Evolutionary conservation across 2,113 vertebrate genomes (phyloP).

Genomic region (Pholis gunnellus): DNA sequence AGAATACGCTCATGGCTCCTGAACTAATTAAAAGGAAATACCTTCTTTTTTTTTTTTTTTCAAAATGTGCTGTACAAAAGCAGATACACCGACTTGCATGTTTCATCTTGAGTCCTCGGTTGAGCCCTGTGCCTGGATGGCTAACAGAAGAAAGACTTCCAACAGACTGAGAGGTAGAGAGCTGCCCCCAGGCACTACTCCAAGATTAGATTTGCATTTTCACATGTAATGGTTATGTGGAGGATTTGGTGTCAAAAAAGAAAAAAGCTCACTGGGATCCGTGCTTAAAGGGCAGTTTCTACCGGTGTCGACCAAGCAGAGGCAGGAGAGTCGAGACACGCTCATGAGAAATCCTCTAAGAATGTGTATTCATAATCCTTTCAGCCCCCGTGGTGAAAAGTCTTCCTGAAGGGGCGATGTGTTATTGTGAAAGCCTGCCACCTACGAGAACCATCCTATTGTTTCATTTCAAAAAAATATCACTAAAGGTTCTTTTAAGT

Average conservation of each 20-base stretch:
- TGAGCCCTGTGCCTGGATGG: slow-evolving; percentile 69
- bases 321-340: slow-evolving; percentile 63
- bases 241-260: slow-evolving; percentile 70
- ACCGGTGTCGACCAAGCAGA: slow-evolving; percentile 57
- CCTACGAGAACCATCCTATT: slow-evolving; percentile 68
- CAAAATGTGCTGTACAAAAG: slow-evolving; percentile 82
- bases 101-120: slow-evolving; percentile 69
- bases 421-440: slow-evolving; percentile 63
- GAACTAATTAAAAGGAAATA: slow-evolving; percentile 79
- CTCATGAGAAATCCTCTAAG: slow-evolving; percentile 60
- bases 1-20: slow-evolving; percentile 80
- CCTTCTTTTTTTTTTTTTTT: slow-evolving; percentile 56
- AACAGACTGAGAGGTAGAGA: slow-evolving; percentile 79
- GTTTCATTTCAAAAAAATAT: slow-evolving; percentile 76
- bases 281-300: slow-evolving; percentile 77
- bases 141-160: slow-evolving; percentile 67
- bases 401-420: slow-evolving; percentile 56
- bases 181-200: slow-evolving; percentile 72
- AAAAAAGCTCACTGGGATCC: slow-evolving; percentile 58
- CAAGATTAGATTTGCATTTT: slow-evolving; percentile 76
- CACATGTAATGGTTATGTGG: slow-evolving; percentile 66
- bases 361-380: slow-evolving; percentile 62
- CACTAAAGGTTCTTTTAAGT: slow-evolving; percentile 58
- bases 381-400: slow-evolving; percentile 59
- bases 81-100: slow-evolving; percentile 78